Evolutionary conservation across 2,113 vertebrate genomes (phyloP).

Genomic region (Salvelinus namaycush): DNA sequence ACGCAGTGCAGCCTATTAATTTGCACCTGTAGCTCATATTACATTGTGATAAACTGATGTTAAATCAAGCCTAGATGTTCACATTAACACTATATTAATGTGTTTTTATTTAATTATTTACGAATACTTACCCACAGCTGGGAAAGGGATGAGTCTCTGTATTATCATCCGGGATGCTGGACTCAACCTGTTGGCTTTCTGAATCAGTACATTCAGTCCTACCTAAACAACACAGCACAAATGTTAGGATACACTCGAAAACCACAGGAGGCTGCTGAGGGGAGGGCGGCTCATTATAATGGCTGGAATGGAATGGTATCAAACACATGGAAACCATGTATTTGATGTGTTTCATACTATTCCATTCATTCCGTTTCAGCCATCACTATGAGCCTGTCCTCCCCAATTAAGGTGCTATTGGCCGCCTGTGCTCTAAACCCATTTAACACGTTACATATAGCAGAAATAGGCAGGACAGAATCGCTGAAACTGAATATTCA

Average conservation of each 20-base stretch:
- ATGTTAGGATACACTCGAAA: not conserved
- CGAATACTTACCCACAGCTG: slow-evolving; percentile 88
- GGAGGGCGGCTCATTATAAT: too few relatives aligned
- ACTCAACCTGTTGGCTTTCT: slow-evolving; percentile 89
- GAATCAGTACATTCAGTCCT: slow-evolving; percentile 92
- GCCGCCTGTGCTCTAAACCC: not conserved
- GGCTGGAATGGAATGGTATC: too few relatives aligned
- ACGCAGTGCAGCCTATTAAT: not conserved
- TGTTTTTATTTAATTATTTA: not conserved
- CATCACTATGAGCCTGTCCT: too few relatives aligned
- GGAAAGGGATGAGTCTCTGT: slow-evolving; percentile 95
- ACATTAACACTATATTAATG: too few relatives aligned
- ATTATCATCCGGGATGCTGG: slow-evolving; percentile 91
- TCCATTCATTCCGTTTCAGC: too few relatives aligned
- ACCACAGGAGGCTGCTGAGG: not conserved
- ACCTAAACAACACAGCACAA: slow-evolving; percentile 74
- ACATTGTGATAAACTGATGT: not conserved
- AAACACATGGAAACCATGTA: too few relatives aligned
- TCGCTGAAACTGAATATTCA: not conserved
- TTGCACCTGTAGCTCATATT: not conserved
- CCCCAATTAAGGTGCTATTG: too few relatives aligned
- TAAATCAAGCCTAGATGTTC: not conserved
- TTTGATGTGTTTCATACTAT: too few relatives aligned
- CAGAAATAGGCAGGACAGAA: not conserved
- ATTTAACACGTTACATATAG: not conserved